Evolutionary conservation across 2,113 vertebrate species (phyloP).

Genomic region (Varanus komodoensis): DNA sequence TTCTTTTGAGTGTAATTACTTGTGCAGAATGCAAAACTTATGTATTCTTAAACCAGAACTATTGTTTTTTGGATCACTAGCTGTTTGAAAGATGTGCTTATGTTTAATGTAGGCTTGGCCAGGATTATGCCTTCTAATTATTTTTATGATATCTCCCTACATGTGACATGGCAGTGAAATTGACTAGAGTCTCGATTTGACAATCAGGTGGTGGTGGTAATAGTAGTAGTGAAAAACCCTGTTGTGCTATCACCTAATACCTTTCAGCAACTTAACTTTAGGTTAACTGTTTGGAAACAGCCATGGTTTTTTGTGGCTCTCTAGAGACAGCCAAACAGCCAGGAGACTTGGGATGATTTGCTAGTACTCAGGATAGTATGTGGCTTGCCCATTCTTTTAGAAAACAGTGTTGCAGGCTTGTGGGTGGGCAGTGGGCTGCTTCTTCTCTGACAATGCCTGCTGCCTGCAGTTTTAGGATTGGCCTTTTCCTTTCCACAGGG

Average conservation of each 20-base stretch:
- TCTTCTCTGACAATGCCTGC: neutral
- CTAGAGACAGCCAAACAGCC: neutral
- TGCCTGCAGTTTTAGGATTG: neutral
- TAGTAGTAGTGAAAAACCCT: neutral
- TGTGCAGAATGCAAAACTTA: conserved; percentile 11
- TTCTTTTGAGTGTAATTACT: neutral
- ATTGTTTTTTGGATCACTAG: conserved; percentile 14
- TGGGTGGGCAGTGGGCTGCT: neutral
- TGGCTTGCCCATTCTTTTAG: neutral
- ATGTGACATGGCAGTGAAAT: neutral
- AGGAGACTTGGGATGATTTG: neutral
- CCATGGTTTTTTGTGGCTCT: too few species aligned
- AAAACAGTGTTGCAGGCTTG: neutral
- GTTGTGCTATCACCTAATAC: neutral
- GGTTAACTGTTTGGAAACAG: neutral
- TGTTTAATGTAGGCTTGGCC: neutral
- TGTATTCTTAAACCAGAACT: conserved; percentile 22
- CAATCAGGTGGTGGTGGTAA: neutral
- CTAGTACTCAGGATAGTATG: neutral
- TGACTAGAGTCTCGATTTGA: neutral
- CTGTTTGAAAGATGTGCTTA: conserved; percentile 9
- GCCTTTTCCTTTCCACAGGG: neutral
- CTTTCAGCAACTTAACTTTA: neutral
- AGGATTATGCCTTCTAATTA: neutral
- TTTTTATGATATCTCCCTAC: neutral